These are phyloP conservation scores for Petrocephalus schoutedeni DNA, from an alignment of 2,797 vertebrate species.

Conservation along the genomic window DNA sequence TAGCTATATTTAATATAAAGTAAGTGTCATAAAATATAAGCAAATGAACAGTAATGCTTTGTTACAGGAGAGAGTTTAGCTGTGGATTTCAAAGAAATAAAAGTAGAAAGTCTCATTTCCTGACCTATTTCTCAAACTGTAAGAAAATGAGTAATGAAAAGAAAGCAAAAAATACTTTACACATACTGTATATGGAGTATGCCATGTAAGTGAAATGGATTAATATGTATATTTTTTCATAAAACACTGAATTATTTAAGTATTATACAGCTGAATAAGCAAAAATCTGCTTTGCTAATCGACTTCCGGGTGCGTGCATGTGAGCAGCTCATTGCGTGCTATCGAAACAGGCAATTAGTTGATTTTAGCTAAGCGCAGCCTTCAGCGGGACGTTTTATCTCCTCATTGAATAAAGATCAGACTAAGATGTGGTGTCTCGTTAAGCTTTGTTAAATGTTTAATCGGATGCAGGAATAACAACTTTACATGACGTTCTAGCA, in stretches of 20 bases:
- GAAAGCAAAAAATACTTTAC: not conserved
- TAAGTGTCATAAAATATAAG: not conserved
- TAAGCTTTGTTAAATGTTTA: conserved; percentile 3
- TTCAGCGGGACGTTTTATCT: not conserved
- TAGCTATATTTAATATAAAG: conserved; percentile 6
- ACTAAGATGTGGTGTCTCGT: not conserved
- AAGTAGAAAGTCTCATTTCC: not conserved
- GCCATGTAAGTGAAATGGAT: not conserved
- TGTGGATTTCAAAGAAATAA: not conserved
- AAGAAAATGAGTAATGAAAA: not conserved
- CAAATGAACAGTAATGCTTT: conserved; percentile 1
- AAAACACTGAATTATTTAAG: conserved; percentile 12
- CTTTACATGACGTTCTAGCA: not conserved
- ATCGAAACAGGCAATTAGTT: conserved; percentile 15
- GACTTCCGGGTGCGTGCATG: not conserved
- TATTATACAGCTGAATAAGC: not conserved
- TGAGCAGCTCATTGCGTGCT: not conserved
- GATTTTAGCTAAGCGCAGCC: not conserved
- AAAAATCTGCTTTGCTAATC: not conserved
- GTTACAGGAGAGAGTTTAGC: not conserved
- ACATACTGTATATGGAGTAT: not conserved
- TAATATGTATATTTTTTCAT: conserved; percentile 18
- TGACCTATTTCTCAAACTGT: not conserved
- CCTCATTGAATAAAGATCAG: conserved; percentile 13
- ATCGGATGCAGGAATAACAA: conserved; percentile 5